phyloP scores from a whole-genome alignment of 1,140 invertebrate species.

The Temnothorax longispinosus region DNA sequence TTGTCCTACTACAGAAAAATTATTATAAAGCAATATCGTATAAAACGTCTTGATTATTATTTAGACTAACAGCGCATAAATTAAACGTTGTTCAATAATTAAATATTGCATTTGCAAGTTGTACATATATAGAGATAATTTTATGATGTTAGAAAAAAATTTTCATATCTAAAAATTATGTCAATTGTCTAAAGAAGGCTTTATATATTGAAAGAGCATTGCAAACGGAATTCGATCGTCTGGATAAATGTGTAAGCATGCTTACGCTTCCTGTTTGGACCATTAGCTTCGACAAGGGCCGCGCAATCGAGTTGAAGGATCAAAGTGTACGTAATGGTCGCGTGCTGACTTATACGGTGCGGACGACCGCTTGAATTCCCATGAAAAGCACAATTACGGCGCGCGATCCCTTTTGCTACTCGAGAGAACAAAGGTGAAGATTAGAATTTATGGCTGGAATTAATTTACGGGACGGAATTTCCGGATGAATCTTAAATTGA shows the following conservation, averaged over 20 bases:
- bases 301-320: conserved; percentile 68
- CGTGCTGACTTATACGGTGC: conserved; percentile 68
- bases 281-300: conserved; percentile 67
- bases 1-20: not conserved
- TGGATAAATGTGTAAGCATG: conserved; percentile 67
- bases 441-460: conserved; percentile 61
- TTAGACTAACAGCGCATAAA: not conserved
- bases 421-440: conserved; percentile 59
- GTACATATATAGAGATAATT: not conserved
- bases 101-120: not conserved
- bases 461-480: conserved; percentile 42
- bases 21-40: not conserved
- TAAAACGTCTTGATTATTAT: not conserved
- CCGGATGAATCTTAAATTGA: conserved; percentile 21
- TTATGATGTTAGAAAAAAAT: not conserved
- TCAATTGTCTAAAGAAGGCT: not conserved
- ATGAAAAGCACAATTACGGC: conserved; percentile 63
- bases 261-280: conserved; percentile 70
- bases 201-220: not conserved
- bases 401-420: conserved; percentile 23
- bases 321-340: conserved; percentile 66
- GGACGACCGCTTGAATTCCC: conserved; percentile 51
- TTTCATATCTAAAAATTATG: not conserved
- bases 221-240: conserved; percentile 67
- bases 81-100: not conserved